Conservation (phyloP, 2,888 invertebrate species). For the Cistogaster globosa region DNA sequence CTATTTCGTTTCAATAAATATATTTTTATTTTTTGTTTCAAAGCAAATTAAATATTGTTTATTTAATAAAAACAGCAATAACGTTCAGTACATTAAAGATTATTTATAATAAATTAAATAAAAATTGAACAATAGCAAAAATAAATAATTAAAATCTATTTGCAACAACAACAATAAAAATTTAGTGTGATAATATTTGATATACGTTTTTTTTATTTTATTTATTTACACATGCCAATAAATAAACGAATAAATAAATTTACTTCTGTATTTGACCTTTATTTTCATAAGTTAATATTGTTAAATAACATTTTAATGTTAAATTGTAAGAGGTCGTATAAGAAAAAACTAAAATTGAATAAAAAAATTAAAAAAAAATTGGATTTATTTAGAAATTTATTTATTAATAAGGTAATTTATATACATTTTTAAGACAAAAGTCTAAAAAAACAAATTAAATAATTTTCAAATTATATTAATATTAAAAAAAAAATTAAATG, state of each 20-base stretch:
- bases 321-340: too few relatives aligned
- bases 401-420: too few relatives aligned
- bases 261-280: neutral
- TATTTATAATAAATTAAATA: neutral
- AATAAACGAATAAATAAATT: slow-evolving; percentile 38
- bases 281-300: neutral
- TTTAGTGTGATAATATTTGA: slow-evolving; percentile 20
- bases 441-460: too few relatives aligned
- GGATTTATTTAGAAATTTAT: too few relatives aligned
- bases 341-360: too few relatives aligned
- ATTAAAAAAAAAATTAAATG: too few relatives aligned
- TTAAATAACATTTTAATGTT: neutral
- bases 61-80: too few relatives aligned
- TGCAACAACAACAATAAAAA: slow-evolving; percentile 22
- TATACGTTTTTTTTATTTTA: slow-evolving; percentile 26
- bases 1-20: slow-evolving; percentile 23
- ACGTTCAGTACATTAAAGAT: neutral
- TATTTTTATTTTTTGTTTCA: slow-evolving; percentile 1
- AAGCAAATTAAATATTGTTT: too few relatives aligned
- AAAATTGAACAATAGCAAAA: slow-evolving; percentile 16
- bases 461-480: too few relatives aligned
- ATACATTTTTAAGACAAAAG: too few relatives aligned
- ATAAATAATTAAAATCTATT: slow-evolving; percentile 39
- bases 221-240: slow-evolving; percentile 15
- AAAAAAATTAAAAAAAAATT: too few relatives aligned